These are phyloP conservation scores for Apodemia zela DNA, from an alignment of 2,888 invertebrate genomes.

Conservation along the genomic window DNA sequence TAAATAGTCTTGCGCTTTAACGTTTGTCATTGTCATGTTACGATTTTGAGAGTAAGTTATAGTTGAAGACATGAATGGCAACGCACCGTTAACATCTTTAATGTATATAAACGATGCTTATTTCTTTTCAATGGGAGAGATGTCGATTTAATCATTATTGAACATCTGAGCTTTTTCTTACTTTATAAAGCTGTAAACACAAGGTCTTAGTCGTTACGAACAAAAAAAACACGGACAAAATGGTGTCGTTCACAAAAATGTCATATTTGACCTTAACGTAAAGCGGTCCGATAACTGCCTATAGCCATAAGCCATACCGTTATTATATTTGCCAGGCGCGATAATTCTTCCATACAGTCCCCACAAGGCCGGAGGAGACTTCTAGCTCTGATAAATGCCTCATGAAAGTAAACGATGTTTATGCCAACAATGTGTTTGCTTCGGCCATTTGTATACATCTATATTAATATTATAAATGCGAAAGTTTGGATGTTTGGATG, in stretches of 20 bases:
- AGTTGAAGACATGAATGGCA: too few relatives aligned
- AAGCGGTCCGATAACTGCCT: conserved; percentile 2
- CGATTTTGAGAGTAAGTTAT: too few relatives aligned
- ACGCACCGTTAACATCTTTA: too few relatives aligned
- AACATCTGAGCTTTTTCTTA: not conserved
- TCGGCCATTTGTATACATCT: not conserved
- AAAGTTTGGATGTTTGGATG: too few relatives aligned
- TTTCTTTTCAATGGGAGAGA: too few relatives aligned
- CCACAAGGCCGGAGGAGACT: not conserved
- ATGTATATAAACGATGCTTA: too few relatives aligned
- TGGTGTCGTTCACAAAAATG: not conserved
- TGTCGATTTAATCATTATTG: too few relatives aligned
- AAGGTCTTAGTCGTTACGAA: not conserved
- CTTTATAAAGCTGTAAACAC: not conserved
- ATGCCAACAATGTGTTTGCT: conserved; percentile 3
- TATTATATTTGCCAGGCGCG: conserved; percentile 5
- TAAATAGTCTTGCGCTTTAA: too few relatives aligned
- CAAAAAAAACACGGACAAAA: not conserved
- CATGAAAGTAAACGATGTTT: conserved; percentile 5
- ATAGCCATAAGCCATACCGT: conserved; percentile 7
- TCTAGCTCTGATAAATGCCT: conserved; percentile 1
- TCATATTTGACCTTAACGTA: not conserved
- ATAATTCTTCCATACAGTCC: conserved; percentile 6
- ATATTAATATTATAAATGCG: too few relatives aligned
- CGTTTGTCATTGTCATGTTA: too few relatives aligned